Percentiles rank a stretch among this genome's conserved stretches.
Evolutionary conservation across 2,113 vertebrate genomes (phyloP).

Genomic region (Pontoporia blainvillei): DNA sequence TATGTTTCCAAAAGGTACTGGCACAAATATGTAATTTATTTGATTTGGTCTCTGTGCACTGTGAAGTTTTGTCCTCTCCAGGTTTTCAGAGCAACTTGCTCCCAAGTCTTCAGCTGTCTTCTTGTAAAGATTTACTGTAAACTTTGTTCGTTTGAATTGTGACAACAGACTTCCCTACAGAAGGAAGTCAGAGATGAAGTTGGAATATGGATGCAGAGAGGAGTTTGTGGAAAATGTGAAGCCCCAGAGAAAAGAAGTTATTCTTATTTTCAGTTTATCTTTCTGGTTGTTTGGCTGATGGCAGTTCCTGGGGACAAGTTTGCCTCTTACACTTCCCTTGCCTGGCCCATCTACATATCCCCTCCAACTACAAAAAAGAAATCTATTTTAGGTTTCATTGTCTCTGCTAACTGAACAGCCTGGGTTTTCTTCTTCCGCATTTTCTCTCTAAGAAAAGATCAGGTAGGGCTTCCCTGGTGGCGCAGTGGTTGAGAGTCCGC

Average conservation of each 20-base stretch:
- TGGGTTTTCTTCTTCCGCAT: background rate
- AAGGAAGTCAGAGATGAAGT: slow-evolving; percentile 53
- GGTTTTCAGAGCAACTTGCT: slow-evolving; percentile 20
- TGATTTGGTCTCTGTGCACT: background rate
- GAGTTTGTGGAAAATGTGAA: slow-evolving; percentile 22
- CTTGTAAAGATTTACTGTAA: slow-evolving; percentile 30
- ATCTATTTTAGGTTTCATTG: background rate
- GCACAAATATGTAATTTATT: background rate
- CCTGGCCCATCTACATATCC: background rate
- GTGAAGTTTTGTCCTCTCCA: background rate
- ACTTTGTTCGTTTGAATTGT: slow-evolving; percentile 33
- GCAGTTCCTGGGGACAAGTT: background rate
- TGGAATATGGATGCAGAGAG: background rate
- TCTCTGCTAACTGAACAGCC: background rate
- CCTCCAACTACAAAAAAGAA: background rate
- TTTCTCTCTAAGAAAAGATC: background rate
- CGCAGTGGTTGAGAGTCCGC: no score
- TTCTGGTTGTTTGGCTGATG: background rate
- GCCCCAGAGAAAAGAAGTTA: slow-evolving; percentile 11
- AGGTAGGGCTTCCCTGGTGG: background rate
- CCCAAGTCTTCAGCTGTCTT: background rate
- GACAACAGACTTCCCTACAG: slow-evolving; percentile 39
- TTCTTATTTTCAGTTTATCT: slow-evolving; percentile 51
- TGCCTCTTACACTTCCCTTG: background rate
- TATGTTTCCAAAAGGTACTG: background rate